A percentile compares a stretch with the other conserved stretches of the same genome.
phyloP scores from a whole-genome alignment of 2,113 vertebrate genomes.

The Caranx ignobilis region DNA sequence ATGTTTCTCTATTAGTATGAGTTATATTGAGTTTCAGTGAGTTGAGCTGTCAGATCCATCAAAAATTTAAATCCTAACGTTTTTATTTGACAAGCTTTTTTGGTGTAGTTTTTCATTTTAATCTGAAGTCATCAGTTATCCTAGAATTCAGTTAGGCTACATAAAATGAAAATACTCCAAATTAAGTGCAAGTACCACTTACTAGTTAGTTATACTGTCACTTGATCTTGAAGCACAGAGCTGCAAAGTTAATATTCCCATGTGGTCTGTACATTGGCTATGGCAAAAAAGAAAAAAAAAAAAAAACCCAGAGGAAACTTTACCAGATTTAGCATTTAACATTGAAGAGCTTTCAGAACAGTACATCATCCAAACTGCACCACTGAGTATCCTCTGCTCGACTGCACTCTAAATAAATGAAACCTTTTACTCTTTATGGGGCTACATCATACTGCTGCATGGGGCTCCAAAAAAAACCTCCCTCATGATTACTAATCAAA shows the following conservation, averaged over 20 bases:
- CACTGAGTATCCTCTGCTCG: constrained; percentile 22
- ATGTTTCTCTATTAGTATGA: too few species aligned
- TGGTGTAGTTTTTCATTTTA: too few species aligned
- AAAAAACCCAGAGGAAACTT: constrained; percentile 18
- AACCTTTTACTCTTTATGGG: constrained; percentile 28
- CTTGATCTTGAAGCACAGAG: neutral
- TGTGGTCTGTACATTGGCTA: neutral
- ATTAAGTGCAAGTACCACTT: too few species aligned
- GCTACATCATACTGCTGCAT: constrained; percentile 7
- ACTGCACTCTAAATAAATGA: constrained; percentile 32
- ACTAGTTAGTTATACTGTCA: neutral
- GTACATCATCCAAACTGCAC: constrained; percentile 44
- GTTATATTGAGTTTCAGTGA: too few species aligned
- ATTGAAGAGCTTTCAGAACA: constrained; percentile 37
- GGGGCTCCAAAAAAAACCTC: neutral
- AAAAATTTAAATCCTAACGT: too few species aligned
- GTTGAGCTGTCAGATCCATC: too few species aligned
- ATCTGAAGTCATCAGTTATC: too few species aligned
- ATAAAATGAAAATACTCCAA: too few species aligned
- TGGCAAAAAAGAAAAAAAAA: neutral
- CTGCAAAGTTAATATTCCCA: constrained; percentile 5
- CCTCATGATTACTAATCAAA: constrained; percentile 36
- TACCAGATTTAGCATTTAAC: constrained; percentile 25
- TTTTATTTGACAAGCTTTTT: too few species aligned
- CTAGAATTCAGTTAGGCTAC: too few species aligned